A percentile compares a stretch with the other conserved stretches of the same genome.
phyloP scores from a whole-genome alignment of 2,113 vertebrate genomes.

The Nothoprocta perdicaria region DNA sequence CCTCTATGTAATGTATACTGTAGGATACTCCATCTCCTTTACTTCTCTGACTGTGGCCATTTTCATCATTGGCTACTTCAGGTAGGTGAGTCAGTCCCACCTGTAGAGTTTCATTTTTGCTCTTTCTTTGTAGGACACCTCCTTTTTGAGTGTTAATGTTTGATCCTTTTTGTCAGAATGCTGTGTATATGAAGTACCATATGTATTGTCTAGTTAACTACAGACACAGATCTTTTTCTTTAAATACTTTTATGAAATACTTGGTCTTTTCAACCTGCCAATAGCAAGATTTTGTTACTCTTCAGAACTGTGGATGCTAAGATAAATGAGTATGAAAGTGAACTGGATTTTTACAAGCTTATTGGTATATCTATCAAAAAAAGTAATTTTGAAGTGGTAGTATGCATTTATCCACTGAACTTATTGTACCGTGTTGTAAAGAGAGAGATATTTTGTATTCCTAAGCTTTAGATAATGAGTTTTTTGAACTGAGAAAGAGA shows the following conservation, averaged over 20 bases:
- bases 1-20: conserved; percentile 87
- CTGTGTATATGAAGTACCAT: background rate
- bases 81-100: conserved; percentile 69
- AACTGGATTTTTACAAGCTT: background rate
- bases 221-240: too few species aligned
- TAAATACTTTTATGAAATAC: too few species aligned
- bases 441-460: background rate
- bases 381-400: background rate
- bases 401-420: background rate
- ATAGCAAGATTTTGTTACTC: background rate
- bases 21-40: conserved; percentile 89
- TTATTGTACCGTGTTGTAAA: background rate
- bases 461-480: background rate
- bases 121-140: background rate
- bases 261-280: too few species aligned
- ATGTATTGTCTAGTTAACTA: background rate
- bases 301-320: background rate
- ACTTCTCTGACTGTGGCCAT: conserved; percentile 86
- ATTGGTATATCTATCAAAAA: background rate
- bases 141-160: background rate
- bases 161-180: background rate
- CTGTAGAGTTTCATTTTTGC: background rate
- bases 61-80: conserved; percentile 88
- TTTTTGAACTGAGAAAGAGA: background rate
- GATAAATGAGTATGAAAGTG: background rate